phyloP scores from a whole-genome alignment of 1,140 invertebrate genomes.

The Zaprionus ghesquierei region DNA sequence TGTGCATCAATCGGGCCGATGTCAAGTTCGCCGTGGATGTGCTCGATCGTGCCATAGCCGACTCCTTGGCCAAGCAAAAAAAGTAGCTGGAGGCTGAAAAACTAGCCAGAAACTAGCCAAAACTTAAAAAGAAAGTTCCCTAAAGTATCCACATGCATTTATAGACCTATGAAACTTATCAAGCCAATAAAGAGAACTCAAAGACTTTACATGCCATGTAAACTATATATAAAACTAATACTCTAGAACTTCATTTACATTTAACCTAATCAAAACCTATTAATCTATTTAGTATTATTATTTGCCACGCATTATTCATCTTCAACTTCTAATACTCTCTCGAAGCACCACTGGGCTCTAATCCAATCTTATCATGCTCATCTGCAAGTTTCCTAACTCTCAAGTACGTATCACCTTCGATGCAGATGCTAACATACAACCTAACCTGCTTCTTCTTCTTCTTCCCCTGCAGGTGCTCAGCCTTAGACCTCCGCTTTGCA shows the following conservation, averaged over 20 bases:
- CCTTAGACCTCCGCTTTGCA: slow-evolving; percentile 97
- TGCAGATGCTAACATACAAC: background rate
- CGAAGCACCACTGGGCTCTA: slow-evolving; percentile 16
- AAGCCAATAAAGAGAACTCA: slow-evolving; percentile 16
- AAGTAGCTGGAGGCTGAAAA: background rate
- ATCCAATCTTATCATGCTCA: slow-evolving; percentile 38
- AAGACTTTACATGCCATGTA: background rate
- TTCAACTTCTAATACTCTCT: slow-evolving; percentile 13
- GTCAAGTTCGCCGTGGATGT: slow-evolving; percentile 90
- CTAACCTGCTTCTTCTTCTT: background rate
- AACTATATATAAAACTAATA: background rate
- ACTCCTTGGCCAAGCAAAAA: slow-evolving; percentile 43
- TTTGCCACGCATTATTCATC: background rate
- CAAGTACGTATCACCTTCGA: slow-evolving; percentile 29
- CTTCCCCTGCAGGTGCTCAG: slow-evolving; percentile 91
- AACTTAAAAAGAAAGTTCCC: background rate
- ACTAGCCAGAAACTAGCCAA: background rate
- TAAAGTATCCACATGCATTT: background rate
- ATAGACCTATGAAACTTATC: background rate
- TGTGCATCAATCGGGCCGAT: slow-evolving; percentile 95
- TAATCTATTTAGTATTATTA: background rate
- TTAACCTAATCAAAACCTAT: background rate
- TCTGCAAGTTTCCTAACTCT: slow-evolving; percentile 31
- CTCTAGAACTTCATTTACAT: background rate
- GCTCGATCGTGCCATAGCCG: slow-evolving; percentile 84